Conservation (phyloP, 2,113 vertebrate genomes). For the Ciconia boyciana region DNA sequence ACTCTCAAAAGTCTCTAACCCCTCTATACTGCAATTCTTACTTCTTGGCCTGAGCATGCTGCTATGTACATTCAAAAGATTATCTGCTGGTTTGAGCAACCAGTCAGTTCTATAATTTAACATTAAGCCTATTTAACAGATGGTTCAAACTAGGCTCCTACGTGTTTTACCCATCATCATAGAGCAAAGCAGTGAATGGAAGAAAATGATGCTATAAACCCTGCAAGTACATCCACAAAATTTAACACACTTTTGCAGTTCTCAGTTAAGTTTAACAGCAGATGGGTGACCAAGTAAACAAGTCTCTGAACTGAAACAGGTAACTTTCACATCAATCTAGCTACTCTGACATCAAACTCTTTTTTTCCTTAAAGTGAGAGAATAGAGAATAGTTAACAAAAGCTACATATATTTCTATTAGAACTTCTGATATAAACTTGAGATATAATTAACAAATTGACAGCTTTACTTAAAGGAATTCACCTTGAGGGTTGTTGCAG, state of each 20-base stretch:
- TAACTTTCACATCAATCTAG: not conserved
- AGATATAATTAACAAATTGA: not conserved
- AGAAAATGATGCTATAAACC: not conserved
- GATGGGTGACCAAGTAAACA: not conserved
- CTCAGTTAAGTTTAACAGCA: not conserved
- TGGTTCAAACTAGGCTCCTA: not conserved
- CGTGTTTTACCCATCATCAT: not conserved
- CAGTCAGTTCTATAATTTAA: not conserved
- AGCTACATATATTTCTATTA: not conserved
- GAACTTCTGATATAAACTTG: not conserved
- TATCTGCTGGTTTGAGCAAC: not conserved
- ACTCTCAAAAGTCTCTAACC: not conserved
- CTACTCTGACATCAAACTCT: not conserved
- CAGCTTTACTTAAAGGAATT: conserved; percentile 9
- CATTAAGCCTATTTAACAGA: not conserved
- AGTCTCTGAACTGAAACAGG: not conserved
- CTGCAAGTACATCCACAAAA: not conserved
- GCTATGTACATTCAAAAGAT: not conserved
- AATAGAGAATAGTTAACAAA: not conserved
- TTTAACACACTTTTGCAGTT: not conserved
- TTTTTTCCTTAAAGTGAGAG: not conserved
- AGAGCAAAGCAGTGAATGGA: not conserved
- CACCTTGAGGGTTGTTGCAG: not conserved
- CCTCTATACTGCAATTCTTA: not conserved
- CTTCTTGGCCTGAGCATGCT: not conserved